Evolutionary conservation across 2,797 vertebrate genomes (phyloP), one percentile per base, ranked within the genome.

Genomic region (Manis javanica): DNA sequence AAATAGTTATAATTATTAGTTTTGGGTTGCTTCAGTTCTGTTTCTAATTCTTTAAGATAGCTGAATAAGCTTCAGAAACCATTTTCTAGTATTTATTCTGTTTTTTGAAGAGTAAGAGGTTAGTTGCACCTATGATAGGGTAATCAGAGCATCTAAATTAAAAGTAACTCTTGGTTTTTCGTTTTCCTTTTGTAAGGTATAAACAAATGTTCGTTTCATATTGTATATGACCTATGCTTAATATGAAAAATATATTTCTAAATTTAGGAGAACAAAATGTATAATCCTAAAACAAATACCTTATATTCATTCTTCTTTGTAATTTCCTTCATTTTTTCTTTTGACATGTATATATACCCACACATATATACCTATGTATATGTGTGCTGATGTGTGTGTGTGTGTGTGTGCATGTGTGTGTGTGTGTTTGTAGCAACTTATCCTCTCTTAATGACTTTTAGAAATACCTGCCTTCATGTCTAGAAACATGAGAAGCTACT

Each of bases 221-320:
- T 83, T 96, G 42, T 88, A 37, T 83, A 14, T 87, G 34, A 82
- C 16, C 89, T 78, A 53, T 12, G 26, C 13, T 34, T 49, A 93
- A 95, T 78, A 26, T 81, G 37, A 59, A 94, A 97, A 96, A 75
- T 4, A 26, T 61, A 94, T 75, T 81, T 3, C 0, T 63, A 74
- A 19, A 18, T 87, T 83, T 93, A 92, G 0, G 96, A 64, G 97
- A 97, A 96, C 66, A 81, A 96, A 84, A 64, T 59, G n/a, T n/a
- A 63, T 85, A 53, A 75, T 21, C 26, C 3, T 78, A 31, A 51
- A 14, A 81, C 10, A 81, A 75, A 85, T 71, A 55, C 4, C 13
- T 75, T 89, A 59, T 49, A 26, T 87, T 87, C n/a, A 69, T 77
- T 79, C 24, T 66, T 79, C 57, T 37, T 92, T 69, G 64, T 31